A percentile compares a stretch with the other conserved stretches of the same genome.
Evolutionary conservation across 2,113 vertebrate species (phyloP).

Genomic region (Ciconia boyciana): DNA sequence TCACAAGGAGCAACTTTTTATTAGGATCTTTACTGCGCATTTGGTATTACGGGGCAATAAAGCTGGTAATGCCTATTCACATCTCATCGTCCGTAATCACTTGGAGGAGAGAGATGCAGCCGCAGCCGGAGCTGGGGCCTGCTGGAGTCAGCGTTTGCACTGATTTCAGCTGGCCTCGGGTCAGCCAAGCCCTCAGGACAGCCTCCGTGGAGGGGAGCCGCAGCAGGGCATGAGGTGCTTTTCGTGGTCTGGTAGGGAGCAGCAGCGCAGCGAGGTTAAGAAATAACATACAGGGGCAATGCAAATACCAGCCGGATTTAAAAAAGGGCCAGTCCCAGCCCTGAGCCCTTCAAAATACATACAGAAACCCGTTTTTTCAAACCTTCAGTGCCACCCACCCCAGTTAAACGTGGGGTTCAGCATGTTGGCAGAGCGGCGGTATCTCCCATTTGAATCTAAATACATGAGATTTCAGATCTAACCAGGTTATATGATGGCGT

Average conservation of each 20-base stretch:
- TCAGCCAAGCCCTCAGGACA: background rate
- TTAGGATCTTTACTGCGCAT: background rate
- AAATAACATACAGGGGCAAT: background rate
- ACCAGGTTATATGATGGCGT: background rate
- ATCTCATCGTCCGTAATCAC: fast-evolving
- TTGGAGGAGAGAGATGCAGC: background rate
- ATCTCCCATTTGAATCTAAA: background rate
- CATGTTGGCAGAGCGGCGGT: background rate
- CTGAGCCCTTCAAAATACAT: background rate
- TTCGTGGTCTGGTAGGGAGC: background rate
- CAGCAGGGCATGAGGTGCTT: fast-evolving
- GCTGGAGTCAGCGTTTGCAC: fast-evolving
- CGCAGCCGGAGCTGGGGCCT: background rate
- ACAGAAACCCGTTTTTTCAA: background rate
- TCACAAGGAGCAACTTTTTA: background rate
- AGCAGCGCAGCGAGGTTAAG: background rate
- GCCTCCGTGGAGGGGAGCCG: fast-evolving
- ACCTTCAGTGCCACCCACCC: background rate
- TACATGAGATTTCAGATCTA: background rate
- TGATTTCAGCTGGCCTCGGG: background rate
- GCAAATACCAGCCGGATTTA: background rate
- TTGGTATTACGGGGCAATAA: background rate
- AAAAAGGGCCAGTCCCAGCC: background rate
- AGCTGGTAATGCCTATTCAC: background rate
- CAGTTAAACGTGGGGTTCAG: fast-evolving